These are phyloP conservation scores for Aix galericulata DNA, from an alignment of 2,113 vertebrate genomes.

Conservation along the genomic window DNA sequence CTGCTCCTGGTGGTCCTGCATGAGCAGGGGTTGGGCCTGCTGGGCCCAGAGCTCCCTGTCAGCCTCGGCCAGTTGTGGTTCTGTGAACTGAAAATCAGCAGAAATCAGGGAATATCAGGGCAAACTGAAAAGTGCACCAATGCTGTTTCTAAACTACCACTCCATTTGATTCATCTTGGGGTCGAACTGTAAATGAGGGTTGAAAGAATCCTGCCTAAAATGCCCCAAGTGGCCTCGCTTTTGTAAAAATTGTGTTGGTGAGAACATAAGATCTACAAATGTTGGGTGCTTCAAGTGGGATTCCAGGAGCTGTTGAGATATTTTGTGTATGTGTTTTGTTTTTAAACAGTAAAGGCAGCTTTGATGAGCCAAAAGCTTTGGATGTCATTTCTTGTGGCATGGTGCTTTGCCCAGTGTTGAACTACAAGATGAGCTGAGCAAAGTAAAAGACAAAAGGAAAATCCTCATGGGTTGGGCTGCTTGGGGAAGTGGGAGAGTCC, in stretches of 20 bases:
- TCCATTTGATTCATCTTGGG: background rate
- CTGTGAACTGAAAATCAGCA: background rate
- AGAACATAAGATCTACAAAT: background rate
- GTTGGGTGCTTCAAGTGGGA: background rate
- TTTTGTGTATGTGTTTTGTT: background rate
- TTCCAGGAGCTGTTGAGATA: background rate
- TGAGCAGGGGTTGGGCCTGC: background rate
- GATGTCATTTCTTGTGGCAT: background rate
- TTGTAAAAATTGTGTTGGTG: background rate
- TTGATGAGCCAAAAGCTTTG: background rate
- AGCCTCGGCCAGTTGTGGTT: background rate
- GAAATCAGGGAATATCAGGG: background rate
- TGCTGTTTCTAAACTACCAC: background rate
- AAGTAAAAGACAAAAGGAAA: background rate
- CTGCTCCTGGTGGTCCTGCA: too few relatives aligned
- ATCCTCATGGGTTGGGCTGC: background rate
- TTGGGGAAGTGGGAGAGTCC: background rate
- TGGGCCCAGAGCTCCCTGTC: background rate
- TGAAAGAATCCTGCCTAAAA: background rate
- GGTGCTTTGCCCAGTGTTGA: background rate
- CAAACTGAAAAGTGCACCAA: background rate
- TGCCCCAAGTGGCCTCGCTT: background rate
- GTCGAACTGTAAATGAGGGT: background rate
- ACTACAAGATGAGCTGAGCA: background rate
- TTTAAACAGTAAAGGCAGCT: background rate